Percentiles rank a stretch among this genome's conserved stretches.
Evolutionary conservation across 2,888 invertebrate species (phyloP).

Genomic region (Neuroscelio doddi): DNA sequence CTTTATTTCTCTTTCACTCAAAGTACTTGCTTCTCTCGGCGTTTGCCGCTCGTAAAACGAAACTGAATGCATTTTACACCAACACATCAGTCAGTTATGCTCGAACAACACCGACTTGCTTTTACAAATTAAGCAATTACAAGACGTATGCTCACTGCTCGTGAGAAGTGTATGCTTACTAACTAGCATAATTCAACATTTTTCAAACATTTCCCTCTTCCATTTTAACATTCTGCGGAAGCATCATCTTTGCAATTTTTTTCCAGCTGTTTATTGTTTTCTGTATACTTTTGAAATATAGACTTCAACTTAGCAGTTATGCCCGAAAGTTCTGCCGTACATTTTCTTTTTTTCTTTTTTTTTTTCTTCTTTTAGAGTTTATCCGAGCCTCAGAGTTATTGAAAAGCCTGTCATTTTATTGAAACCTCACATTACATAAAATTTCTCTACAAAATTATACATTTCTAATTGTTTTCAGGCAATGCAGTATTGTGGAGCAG

Average conservation of each 20-base stretch:
- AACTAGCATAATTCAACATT: slow-evolving; percentile 43
- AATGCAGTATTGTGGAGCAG: slow-evolving; percentile 66
- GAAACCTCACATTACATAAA: neutral
- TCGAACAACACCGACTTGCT: slow-evolving; percentile 55
- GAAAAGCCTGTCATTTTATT: neutral
- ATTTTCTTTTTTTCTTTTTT: no score
- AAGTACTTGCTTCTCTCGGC: slow-evolving; percentile 56
- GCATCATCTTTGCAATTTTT: slow-evolving; percentile 37
- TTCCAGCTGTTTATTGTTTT: slow-evolving; percentile 34
- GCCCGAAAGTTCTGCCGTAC: neutral
- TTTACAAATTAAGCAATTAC: slow-evolving; percentile 71
- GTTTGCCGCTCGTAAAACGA: slow-evolving; percentile 67
- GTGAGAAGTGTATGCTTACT: slow-evolving; percentile 47
- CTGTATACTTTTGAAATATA: no score
- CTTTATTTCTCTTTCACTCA: slow-evolving; percentile 45
- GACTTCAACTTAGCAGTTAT: neutral
- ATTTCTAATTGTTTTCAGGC: slow-evolving; percentile 54
- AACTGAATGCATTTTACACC: slow-evolving; percentile 52
- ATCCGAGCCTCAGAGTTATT: neutral
- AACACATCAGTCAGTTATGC: slow-evolving; percentile 45
- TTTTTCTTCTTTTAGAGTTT: neutral
- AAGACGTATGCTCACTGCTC: slow-evolving; percentile 49
- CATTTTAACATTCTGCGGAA: slow-evolving; percentile 20
- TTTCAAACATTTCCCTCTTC: slow-evolving; percentile 32
- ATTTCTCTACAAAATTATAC: neutral